phyloP scores from a whole-genome alignment of 2,113 vertebrate genomes.

The Tetrax tetrax region DNA sequence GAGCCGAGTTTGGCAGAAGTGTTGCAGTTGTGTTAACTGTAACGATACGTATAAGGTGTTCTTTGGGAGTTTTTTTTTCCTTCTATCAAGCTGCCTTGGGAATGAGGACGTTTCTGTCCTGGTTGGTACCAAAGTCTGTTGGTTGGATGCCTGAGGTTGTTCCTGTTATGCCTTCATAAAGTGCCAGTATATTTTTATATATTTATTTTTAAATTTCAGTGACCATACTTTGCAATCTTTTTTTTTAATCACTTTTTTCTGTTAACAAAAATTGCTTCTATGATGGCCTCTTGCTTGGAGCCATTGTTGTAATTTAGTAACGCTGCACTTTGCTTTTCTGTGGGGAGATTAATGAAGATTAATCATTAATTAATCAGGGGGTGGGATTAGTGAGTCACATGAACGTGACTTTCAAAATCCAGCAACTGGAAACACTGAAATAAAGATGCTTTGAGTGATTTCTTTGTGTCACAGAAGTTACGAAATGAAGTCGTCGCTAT shows the following conservation, averaged over 20 bases:
- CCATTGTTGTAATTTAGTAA: neutral
- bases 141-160: neutral
- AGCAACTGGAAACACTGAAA: neutral
- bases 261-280: neutral
- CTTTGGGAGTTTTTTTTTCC: neutral
- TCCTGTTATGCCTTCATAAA: neutral
- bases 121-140: neutral
- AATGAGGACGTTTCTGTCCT: neutral
- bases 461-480: neutral
- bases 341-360: neutral
- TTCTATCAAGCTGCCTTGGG: neutral
- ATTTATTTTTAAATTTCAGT: constrained; percentile 19
- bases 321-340: neutral
- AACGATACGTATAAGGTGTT: neutral
- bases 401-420: neutral
- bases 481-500: neutral
- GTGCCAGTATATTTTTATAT: neutral
- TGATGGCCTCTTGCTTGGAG: neutral
- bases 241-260: neutral
- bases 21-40: fast-evolving
- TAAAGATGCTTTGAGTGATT: neutral
- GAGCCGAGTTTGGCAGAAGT: neutral
- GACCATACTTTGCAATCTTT: neutral
- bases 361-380: neutral
- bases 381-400: neutral